A percentile compares a stretch with the other conserved stretches of the same genome.
Conservation (phyloP, 2,888 invertebrate genomes). For the Schrankia costaestrigalis region DNA sequence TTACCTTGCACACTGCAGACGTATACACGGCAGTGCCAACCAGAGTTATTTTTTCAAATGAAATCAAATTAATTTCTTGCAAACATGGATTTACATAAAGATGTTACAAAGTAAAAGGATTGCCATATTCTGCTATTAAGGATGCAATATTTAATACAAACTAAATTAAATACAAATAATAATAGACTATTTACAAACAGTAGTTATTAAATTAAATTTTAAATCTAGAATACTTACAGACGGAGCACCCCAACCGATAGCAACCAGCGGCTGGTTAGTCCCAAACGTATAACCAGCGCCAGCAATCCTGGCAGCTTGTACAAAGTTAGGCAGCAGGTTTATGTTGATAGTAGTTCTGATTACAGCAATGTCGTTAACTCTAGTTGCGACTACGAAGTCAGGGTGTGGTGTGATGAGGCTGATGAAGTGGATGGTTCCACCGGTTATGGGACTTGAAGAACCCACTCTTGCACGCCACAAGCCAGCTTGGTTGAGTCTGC, state of each 20-base stretch:
- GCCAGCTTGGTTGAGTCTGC: slow-evolving; percentile 36
- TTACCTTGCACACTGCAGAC: too few species aligned
- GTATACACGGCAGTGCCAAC: too few species aligned
- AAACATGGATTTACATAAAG: too few species aligned
- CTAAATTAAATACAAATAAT: not conserved
- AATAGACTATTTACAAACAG: not conserved
- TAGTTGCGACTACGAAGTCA: slow-evolving; percentile 36
- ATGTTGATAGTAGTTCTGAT: slow-evolving; percentile 45
- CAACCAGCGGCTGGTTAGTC: slow-evolving; percentile 41
- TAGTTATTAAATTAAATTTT: not conserved
- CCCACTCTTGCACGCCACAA: slow-evolving; percentile 63
- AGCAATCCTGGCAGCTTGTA: slow-evolving; percentile 44
- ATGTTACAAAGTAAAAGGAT: not conserved
- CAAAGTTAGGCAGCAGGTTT: slow-evolving; percentile 29
- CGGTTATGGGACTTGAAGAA: slow-evolving; percentile 41
- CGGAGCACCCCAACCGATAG: slow-evolving; percentile 61
- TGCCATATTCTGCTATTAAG: too few species aligned
- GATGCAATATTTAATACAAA: too few species aligned
- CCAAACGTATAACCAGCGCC: slow-evolving; percentile 42
- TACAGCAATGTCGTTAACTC: slow-evolving; percentile 51
- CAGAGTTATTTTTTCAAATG: too few species aligned
- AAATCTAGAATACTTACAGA: slow-evolving; percentile 36
- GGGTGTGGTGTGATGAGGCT: slow-evolving; percentile 47
- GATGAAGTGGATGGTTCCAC: slow-evolving; percentile 47
- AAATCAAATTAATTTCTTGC: not conserved